Evolutionary conservation across 2,797 vertebrate species (phyloP).

Genomic region (Crax fasciolata): DNA sequence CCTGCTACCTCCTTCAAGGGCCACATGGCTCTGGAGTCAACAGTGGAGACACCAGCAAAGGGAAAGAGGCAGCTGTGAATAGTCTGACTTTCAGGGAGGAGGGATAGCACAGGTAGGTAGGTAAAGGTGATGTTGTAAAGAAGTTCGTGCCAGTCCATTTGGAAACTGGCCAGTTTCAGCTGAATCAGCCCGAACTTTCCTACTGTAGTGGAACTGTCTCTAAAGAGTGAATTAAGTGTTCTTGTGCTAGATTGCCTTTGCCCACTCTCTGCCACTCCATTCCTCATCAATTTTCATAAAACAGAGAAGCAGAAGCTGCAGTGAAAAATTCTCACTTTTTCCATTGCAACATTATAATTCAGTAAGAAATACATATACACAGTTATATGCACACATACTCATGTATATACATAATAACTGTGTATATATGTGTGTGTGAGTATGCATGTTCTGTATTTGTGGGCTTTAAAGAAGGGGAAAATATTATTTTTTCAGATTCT

Average conservation of each 20-base stretch:
- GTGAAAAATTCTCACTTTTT: neutral
- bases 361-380: neutral
- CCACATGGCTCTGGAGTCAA: neutral
- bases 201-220: neutral
- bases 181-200: neutral
- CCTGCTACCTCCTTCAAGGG: neutral
- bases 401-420: neutral
- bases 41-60: neutral
- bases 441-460: neutral
- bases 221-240: neutral
- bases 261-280: neutral
- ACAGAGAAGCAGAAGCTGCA: neutral
- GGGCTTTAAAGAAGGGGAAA: neutral
- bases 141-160: neutral
- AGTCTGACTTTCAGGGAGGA: neutral
- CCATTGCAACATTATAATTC: neutral
- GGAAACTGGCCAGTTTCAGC: neutral
- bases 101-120: neutral
- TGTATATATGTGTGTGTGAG: neutral
- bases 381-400: neutral
- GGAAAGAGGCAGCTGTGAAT: neutral
- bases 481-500: neutral
- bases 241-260: neutral
- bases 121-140: neutral
- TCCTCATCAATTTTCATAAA: neutral